These are phyloP conservation scores for Labroides dimidiatus DNA, from an alignment of 2,797 vertebrate species.

Conservation along the genomic window DNA sequence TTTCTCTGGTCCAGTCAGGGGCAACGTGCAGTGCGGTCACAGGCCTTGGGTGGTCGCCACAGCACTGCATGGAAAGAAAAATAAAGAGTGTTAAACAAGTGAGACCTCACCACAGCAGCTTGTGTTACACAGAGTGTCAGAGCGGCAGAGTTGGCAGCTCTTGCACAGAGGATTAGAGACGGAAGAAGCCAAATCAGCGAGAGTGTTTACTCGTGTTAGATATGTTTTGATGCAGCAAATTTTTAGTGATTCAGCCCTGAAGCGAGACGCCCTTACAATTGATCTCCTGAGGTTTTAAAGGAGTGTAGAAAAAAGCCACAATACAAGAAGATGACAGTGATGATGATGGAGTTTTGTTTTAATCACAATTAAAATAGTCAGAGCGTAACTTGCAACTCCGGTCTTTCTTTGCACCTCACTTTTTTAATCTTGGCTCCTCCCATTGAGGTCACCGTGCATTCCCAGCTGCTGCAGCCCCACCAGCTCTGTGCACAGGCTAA, in stretches of 20 bases:
- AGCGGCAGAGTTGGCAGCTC: conserved; percentile 26
- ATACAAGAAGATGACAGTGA: neutral
- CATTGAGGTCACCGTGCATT: conserved; percentile 70
- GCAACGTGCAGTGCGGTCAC: conserved; percentile 36
- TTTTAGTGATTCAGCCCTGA: conserved; percentile 2
- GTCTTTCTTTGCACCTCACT: conserved; percentile 53
- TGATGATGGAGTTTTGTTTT: neutral
- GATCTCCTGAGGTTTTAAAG: neutral
- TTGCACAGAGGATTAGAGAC: conserved; percentile 22
- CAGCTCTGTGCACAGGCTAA: conserved; percentile 19
- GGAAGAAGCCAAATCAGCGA: conserved; percentile 31
- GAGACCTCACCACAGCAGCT: conserved; percentile 48
- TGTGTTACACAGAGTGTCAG: conserved; percentile 46
- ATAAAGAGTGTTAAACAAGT: conserved; percentile 42
- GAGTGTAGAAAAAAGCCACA: neutral
- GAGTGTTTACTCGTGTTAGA: conserved; percentile 26
- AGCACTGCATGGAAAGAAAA: conserved; percentile 41
- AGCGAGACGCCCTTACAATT: neutral
- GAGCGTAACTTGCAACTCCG: neutral
- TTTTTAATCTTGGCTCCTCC: conserved; percentile 63
- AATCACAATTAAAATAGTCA: neutral
- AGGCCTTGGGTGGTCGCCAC: conserved; percentile 65
- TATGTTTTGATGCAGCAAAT: conserved; percentile 37
- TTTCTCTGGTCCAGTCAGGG: conserved; percentile 32
- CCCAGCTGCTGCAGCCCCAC: conserved; percentile 79